phyloP scores from a whole-genome alignment of 1,140 invertebrate species.

The Pachypeltis micranthus region DNA sequence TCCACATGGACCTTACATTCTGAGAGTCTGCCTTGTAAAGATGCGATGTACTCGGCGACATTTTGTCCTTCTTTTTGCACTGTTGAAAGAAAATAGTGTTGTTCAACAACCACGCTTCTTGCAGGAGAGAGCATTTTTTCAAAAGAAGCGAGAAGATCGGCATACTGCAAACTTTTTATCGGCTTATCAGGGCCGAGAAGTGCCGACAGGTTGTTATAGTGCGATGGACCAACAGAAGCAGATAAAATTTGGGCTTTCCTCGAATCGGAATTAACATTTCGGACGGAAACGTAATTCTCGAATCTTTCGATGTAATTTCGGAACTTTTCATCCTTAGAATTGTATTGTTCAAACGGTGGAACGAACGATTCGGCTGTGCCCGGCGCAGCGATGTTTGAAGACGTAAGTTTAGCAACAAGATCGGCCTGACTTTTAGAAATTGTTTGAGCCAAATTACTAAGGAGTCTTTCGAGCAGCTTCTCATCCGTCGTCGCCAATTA shows the following conservation, averaged over 20 bases:
- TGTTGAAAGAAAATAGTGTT: not conserved
- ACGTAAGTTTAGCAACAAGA: not conserved
- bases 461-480: not conserved
- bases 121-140: not conserved
- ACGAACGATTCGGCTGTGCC: not conserved
- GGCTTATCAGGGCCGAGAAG: not conserved
- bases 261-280: not conserved
- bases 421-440: conserved; percentile 1
- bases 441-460: not conserved
- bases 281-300: not conserved
- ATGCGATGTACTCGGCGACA: not conserved
- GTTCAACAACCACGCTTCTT: conserved; percentile 3
- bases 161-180: not conserved
- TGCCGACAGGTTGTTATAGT: not conserved
- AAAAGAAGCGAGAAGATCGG: not conserved
- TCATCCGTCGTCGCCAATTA: conserved; percentile 8
- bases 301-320: not conserved
- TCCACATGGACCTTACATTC: not conserved
- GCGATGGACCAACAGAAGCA: not conserved
- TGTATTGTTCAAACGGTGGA: not conserved
- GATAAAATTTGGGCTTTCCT: not conserved
- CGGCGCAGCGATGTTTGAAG: not conserved
- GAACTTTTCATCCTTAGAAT: not conserved
- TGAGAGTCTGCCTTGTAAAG: not conserved
- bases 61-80: conserved; percentile 1